These are phyloP conservation scores for Spinus olivaceus DNA, from an alignment of 2,797 vertebrate species.

Conservation along the genomic window DNA sequence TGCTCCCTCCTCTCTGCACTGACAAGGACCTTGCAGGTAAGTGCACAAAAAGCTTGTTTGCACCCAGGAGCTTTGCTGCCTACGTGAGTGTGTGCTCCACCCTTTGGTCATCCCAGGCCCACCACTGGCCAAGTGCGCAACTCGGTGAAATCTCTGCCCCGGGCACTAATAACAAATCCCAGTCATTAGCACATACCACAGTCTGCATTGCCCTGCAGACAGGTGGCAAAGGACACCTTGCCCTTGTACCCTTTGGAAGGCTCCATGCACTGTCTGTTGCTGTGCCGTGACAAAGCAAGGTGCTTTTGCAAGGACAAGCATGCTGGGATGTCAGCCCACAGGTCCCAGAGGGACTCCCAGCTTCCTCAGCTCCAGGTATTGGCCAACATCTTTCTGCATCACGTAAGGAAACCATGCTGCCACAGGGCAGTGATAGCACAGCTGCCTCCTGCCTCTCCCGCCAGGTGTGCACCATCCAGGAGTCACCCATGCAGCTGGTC, in stretches of 20 bases:
- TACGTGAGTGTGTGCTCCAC: neutral
- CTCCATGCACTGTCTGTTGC: neutral
- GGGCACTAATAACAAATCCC: neutral
- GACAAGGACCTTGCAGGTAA: neutral
- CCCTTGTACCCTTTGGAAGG: neutral
- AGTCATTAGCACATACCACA: neutral
- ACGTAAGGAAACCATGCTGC: neutral
- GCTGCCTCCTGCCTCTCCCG: fast-evolving
- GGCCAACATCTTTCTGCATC: neutral
- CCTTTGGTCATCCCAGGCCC: neutral
- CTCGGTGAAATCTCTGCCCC: neutral
- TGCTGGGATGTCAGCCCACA: neutral
- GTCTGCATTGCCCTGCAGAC: neutral
- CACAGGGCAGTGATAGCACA: neutral
- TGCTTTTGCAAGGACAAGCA: neutral
- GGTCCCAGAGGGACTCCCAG: neutral
- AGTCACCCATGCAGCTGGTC: neutral
- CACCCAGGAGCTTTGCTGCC: neutral
- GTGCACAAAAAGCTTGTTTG: neutral
- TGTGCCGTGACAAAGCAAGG: neutral
- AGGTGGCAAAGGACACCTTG: neutral
- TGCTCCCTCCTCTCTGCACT: neutral
- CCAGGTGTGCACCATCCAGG: neutral
- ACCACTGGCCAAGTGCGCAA: neutral
- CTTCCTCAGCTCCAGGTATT: neutral